Evolutionary conservation across 1,140 invertebrate genomes (phyloP), one percentile per base, ranked within the genome.

Genomic region (Conus betulinus): DNA sequence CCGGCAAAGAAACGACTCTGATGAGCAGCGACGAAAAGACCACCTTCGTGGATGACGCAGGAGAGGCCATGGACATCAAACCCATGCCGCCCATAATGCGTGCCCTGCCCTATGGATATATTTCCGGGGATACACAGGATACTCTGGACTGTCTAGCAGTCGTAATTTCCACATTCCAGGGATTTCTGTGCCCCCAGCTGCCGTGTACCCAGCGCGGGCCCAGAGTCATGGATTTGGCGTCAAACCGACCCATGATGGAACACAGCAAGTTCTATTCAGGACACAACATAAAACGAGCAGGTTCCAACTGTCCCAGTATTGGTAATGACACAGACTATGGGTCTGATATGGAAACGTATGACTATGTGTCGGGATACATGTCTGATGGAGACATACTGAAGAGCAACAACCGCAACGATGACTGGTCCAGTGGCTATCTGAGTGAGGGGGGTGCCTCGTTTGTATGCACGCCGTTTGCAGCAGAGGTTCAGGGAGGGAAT

Each of bases 11-110:
- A 74, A 92, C 92, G 8, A 93, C 91, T 85, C 90, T 92, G 83
- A 89, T 93, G 25, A 88, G 87, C 39, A 85, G 84, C 23, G 89
- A 90, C 10, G 93, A 93, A 93, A 92, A 94, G 86, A 93, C 92
- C 51, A 93, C 93, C 15, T 94, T 95, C 88, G 92, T 93, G 25
- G 97, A 97, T 55, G 97, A 97, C 83, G 97, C 97, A 91, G 97
- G 98, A 87, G 97, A 98, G 92, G 96, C 97, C 0, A 96, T 97
- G 91, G 97, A 97, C 92, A 97, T 98, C n/a, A 97, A 98, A 94
- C 98, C 98, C 0, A 99, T 99, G 98, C 97, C 98, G 90, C 98
- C 98, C 0, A 95, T 99, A 74, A 95, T 98, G 23, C 95, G 93
- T 57, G 92, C 93, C 8, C 90, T 94, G 91, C 93, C 93, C 20